Evolutionary conservation across 92 coral and sea anemone species (phyloP).

Genomic region (Epizoanthus ramosus): DNA sequence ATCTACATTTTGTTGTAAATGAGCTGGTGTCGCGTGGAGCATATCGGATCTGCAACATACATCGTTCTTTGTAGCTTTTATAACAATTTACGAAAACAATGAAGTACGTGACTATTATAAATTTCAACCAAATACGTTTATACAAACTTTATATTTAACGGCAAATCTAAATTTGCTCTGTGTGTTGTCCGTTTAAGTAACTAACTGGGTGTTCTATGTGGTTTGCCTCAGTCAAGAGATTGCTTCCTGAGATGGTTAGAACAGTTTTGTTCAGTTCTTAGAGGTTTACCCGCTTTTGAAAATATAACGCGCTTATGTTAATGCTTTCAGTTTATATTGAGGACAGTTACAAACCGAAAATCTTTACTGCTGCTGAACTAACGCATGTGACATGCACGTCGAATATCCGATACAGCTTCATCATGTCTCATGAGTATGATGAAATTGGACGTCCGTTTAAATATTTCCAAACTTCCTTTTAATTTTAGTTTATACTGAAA

Average conservation of each 20-base stretch:
- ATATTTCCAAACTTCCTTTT: no score
- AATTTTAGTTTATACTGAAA: no score
- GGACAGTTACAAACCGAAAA: no score
- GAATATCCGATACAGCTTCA: no score
- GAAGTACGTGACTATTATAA: neutral
- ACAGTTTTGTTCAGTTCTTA: neutral
- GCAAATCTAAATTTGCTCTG: no score
- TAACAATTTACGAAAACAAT: slow-evolving; percentile 7
- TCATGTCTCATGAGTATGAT: no score
- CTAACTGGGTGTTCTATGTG: neutral
- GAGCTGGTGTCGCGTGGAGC: no score
- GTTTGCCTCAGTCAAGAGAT: slow-evolving; percentile 6
- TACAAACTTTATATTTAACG: no score
- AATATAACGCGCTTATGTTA: neutral
- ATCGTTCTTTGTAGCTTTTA: neutral
- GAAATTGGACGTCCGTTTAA: no score
- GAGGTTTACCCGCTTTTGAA: neutral
- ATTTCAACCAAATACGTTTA: neutral
- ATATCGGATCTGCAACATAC: neutral
- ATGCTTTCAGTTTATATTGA: neutral
- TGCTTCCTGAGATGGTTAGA: slow-evolving; percentile 10
- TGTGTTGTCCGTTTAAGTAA: neutral
- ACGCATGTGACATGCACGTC: no score
- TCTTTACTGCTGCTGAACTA: no score
- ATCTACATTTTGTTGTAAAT: neutral